Percentiles rank a stretch among this genome's conserved stretches.
These are phyloP conservation scores for Polypterus senegalus DNA, from an alignment of 2,113 vertebrate species.

Conservation along the genomic window DNA sequence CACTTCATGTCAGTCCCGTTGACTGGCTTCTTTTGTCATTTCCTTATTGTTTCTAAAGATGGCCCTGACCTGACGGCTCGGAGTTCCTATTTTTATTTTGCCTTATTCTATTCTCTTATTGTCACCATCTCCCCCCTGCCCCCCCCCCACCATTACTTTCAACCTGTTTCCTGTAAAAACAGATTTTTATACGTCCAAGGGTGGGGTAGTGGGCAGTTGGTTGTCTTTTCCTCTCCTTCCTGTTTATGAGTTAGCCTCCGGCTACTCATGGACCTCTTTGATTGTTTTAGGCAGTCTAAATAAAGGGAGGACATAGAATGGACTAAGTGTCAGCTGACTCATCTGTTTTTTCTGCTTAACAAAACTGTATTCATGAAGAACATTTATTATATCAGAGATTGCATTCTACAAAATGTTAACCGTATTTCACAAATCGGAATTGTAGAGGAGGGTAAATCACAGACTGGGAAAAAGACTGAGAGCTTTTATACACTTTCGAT, in stretches of 20 bases:
- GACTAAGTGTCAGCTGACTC: too few relatives aligned
- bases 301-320: too few relatives aligned
- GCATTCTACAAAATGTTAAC: too few relatives aligned
- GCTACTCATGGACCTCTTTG: conserved; percentile 25
- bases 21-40: conserved; percentile 30
- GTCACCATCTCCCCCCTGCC: conserved; percentile 34
- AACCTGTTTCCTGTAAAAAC: conserved; percentile 28
- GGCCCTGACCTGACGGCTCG: conserved; percentile 36
- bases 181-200: neutral
- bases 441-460: too few relatives aligned
- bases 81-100: conserved; percentile 50
- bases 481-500: too few relatives aligned
- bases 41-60: conserved; percentile 43
- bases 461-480: too few relatives aligned
- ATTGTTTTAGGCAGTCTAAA: conserved; percentile 12
- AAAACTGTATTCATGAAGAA: too few relatives aligned
- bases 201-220: conserved; percentile 2
- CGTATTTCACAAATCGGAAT: too few relatives aligned
- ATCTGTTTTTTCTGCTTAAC: too few relatives aligned
- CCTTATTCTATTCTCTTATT: conserved; percentile 48
- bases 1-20: conserved; percentile 20
- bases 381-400: too few relatives aligned
- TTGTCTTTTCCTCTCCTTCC: conserved; percentile 51
- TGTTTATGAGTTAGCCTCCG: conserved; percentile 39
- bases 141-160: conserved; percentile 23